Percentiles rank a stretch among this genome's conserved stretches.
These are phyloP conservation scores for Scarus forsteni DNA, from an alignment of 2,797 vertebrate genomes.

Conservation along the genomic window DNA sequence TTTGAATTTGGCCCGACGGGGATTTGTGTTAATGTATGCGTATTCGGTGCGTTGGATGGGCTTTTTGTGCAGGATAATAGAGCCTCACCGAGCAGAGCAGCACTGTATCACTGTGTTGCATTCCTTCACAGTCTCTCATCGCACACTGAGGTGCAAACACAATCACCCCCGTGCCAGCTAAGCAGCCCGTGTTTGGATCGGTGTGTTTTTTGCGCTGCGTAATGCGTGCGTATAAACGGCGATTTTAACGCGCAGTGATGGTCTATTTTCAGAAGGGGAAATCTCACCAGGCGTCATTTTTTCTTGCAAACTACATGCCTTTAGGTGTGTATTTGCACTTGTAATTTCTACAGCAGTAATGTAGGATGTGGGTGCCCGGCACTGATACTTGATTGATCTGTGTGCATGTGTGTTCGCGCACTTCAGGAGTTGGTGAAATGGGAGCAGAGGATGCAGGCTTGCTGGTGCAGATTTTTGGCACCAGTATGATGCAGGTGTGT, in stretches of 20 bases:
- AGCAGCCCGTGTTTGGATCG: slow-evolving; percentile 36
- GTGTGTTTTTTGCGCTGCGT: slow-evolving; percentile 5
- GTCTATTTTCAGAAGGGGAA: slow-evolving; percentile 40
- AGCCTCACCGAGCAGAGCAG: slow-evolving; percentile 1
- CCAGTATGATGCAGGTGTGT: slow-evolving; percentile 59
- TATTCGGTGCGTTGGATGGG: slow-evolving; percentile 10
- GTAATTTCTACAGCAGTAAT: not conserved
- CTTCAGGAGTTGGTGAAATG: slow-evolving; percentile 38
- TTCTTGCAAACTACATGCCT: slow-evolving; percentile 1
- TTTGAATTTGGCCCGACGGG: slow-evolving; percentile 31
- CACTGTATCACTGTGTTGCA: slow-evolving; percentile 45
- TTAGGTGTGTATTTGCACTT: slow-evolving; percentile 1
- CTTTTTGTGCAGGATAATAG: slow-evolving; percentile 9
- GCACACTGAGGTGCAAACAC: slow-evolving; percentile 46
- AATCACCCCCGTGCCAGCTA: slow-evolving; percentile 41
- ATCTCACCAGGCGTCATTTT: slow-evolving; percentile 26
- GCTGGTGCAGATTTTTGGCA: slow-evolving; percentile 62
- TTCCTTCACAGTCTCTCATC: slow-evolving; percentile 69
- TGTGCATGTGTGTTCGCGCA: not conserved
- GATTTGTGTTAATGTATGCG: slow-evolving; percentile 34
- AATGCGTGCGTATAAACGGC: not conserved
- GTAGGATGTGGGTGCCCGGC: slow-evolving; percentile 8
- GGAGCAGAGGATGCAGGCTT: slow-evolving; percentile 52
- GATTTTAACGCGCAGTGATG: slow-evolving; percentile 16
- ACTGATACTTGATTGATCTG: not conserved